Percentiles rank a stretch among this genome's conserved stretches.
Conservation (phyloP, 2,888 invertebrate species). For the Gryllus longicercus region DNA sequence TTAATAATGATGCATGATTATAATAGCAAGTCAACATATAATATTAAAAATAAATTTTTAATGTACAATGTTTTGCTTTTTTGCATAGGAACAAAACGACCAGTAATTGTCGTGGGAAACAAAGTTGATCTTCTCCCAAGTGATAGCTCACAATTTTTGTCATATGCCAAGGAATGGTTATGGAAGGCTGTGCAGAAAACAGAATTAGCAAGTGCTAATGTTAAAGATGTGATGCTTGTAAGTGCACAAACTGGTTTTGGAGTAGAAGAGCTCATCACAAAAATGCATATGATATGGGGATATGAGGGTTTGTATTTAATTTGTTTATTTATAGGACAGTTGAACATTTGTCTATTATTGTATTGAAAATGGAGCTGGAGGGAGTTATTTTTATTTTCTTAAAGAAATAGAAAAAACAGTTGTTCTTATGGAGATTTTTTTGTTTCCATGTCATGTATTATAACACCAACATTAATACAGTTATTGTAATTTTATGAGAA, state of each 20-base stretch:
- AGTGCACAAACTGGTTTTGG: slow-evolving; percentile 95
- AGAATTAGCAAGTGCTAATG: slow-evolving; percentile 60
- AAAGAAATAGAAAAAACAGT: too few species aligned
- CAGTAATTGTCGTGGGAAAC: slow-evolving; percentile 86
- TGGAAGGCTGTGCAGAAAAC: slow-evolving; percentile 56
- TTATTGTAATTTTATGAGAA: too few species aligned
- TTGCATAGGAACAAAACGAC: slow-evolving; percentile 55
- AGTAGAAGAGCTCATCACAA: slow-evolving; percentile 83
- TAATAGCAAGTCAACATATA: too few species aligned
- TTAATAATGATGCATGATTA: too few species aligned
- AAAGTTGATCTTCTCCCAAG: slow-evolving; percentile 89
- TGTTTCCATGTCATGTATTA: too few species aligned
- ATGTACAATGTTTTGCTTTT: too few species aligned
- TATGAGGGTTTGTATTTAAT: slow-evolving; percentile 47
- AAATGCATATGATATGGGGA: slow-evolving; percentile 68
- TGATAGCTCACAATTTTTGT: slow-evolving; percentile 68
- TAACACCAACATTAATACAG: too few species aligned
- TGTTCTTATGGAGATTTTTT: too few species aligned
- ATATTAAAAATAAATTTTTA: too few species aligned
- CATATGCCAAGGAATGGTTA: slow-evolving; percentile 64
- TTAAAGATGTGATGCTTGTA: slow-evolving; percentile 69
- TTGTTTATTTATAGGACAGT: neutral
- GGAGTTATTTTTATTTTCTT: too few species aligned
- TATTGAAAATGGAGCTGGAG: too few species aligned
- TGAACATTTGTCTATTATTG: too few species aligned